phyloP scores from a whole-genome alignment of 2,888 invertebrate species.

The Tiliacea citrago region DNA sequence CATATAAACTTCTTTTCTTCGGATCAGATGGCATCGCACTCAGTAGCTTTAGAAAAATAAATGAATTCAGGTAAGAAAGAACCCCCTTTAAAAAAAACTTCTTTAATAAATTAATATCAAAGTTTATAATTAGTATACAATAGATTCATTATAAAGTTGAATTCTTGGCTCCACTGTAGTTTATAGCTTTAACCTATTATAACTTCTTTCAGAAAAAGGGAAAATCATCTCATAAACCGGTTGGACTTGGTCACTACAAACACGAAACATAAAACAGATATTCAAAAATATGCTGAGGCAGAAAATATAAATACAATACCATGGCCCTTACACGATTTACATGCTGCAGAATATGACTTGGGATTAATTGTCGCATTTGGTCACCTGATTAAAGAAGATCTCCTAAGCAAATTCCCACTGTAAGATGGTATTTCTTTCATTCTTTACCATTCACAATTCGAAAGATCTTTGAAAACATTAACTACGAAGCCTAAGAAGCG shows the following conservation, averaged over 20 bases:
- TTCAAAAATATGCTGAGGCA: constrained; percentile 92
- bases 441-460: background rate
- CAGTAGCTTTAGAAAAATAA: constrained; percentile 93
- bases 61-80: constrained; percentile 91
- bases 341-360: constrained; percentile 92
- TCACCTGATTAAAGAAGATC: constrained; percentile 94
- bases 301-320: constrained; percentile 91
- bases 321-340: constrained; percentile 92
- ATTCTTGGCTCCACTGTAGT: no score
- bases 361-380: constrained; percentile 99
- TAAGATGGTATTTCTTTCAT: constrained; percentile 86
- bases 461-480: background rate
- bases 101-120: background rate
- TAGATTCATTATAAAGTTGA: background rate
- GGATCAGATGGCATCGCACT: constrained; percentile 96
- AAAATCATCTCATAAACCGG: constrained; percentile 83
- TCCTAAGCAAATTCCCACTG: constrained; percentile 95
- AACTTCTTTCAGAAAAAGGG: constrained; percentile 86
- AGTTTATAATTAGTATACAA: background rate
- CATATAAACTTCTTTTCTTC: constrained; percentile 93
- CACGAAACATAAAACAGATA: constrained; percentile 90
- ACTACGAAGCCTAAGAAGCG: no score
- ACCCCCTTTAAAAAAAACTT: background rate
- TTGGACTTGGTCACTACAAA: constrained; percentile 94
- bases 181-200: background rate